Evolutionary conservation across 2,113 vertebrate species (phyloP).

Genomic region (Equus quagga): DNA sequence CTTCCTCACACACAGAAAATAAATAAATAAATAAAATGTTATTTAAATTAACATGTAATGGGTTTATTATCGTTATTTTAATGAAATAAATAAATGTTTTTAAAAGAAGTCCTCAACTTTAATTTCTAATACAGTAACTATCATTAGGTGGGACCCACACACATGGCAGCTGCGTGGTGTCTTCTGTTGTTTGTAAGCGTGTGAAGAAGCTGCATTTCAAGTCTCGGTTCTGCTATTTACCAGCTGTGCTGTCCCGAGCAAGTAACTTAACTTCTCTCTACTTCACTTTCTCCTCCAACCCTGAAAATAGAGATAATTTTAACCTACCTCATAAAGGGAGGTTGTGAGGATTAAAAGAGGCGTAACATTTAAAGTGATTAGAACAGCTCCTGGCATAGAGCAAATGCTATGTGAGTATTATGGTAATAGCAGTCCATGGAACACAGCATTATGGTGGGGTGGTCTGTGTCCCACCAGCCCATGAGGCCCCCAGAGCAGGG

Average conservation of each 20-base stretch:
- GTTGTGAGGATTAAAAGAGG: not conserved
- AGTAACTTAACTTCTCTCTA: not conserved
- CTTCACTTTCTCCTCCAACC: not conserved
- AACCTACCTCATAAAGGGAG: not conserved
- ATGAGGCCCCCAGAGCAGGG: not conserved
- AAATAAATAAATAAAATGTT: not conserved
- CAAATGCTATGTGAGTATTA: not conserved
- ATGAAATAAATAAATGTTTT: not conserved
- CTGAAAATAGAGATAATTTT: not conserved
- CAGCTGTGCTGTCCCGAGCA: not conserved
- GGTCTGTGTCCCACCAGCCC: not conserved
- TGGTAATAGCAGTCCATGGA: not conserved
- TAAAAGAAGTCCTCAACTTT: not conserved
- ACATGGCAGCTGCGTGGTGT: not conserved
- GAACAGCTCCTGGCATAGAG: not conserved
- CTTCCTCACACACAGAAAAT: too few species aligned
- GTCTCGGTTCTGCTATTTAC: not conserved
- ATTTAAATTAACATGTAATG: not conserved
- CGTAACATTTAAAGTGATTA: not conserved
- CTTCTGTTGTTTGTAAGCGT: not conserved
- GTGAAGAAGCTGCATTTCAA: not conserved
- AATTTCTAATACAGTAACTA: constrained; percentile 6
- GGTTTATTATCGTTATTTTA: constrained; percentile 7
- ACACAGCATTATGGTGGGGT: not conserved
- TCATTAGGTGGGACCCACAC: not conserved